Evolutionary conservation across 35 echinoderm and acorn worm genomes (phyloP), one percentile per base, ranked within the genome.

Genomic region (Stichopus chloronotus): DNA sequence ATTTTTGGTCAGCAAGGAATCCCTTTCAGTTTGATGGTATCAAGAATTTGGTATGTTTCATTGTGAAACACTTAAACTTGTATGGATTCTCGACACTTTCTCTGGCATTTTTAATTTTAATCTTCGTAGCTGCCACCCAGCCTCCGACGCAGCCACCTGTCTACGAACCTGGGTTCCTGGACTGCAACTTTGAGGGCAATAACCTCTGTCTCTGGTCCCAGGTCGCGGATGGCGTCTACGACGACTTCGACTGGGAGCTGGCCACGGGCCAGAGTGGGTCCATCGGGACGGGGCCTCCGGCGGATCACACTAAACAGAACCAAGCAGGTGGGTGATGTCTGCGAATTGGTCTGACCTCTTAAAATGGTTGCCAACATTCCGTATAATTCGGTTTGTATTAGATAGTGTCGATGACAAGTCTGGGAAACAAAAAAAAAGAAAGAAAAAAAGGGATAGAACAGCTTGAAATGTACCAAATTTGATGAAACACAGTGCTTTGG

Each of bases 201-300:
- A 72, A 63, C 57, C 22, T 93, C 11, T 95, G 94, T 72, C 79
- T 60, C 56, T 95, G 94, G 94, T 57, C 59, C 16, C 94, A 95
- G 91, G 91, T 55, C 23, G 59, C 82, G 20, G 55, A 84, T 52
- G 86, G 86, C 23, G 25, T 53, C 7, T 8, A 22, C 16, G 94
- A 95, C 88, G 91, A 95, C 59, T 95, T 95, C 90, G 94, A 95
- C 92, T 95, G 94, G 94, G 53, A 55, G 16, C 22, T 91, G 24
- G 19, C 88, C 19, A 91, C 63, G 14, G 88, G 88, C 19, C 43
- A 43, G 30, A 54, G 25, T 6, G 88, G 56, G 6, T 20, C 88
- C 8, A 13, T 78, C 4, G 68, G 88, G 22, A 91, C 88, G 11
- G 88, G 88, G 55, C 88, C 88, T 7, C 63, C 88, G 16, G 88